Conservation (phyloP, 2,888 invertebrate species). For the Hedya salicella region DNA sequence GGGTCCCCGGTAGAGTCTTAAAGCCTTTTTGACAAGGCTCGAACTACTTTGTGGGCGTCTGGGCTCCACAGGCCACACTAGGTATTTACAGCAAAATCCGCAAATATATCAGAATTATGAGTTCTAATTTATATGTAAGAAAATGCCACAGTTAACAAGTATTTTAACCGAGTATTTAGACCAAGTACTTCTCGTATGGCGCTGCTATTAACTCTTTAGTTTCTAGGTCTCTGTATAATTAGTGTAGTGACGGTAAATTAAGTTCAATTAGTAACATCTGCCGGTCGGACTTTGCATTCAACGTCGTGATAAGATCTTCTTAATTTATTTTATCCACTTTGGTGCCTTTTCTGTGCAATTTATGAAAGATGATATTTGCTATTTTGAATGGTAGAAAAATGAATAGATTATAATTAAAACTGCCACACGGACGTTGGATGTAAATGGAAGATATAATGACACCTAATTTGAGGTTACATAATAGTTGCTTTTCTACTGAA, state of each 20-base stretch:
- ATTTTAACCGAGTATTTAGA: constrained; percentile 1
- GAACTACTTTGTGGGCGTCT: too few relatives aligned
- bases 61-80: too few relatives aligned
- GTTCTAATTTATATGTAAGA: too few relatives aligned
- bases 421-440: too few relatives aligned
- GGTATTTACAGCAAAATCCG: too few relatives aligned
- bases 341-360: constrained; percentile 7
- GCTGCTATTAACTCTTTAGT: constrained; percentile 21
- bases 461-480: too few relatives aligned
- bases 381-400: neutral
- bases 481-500: too few relatives aligned
- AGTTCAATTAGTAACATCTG: constrained; percentile 54
- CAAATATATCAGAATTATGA: too few relatives aligned
- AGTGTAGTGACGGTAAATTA: constrained; percentile 48
- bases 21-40: too few relatives aligned
- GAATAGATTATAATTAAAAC: too few relatives aligned
- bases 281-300: constrained; percentile 40
- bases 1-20: too few relatives aligned
- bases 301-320: constrained; percentile 29
- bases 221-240: constrained; percentile 38
- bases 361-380: neutral
- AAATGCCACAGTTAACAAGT: neutral
- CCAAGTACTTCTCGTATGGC: constrained; percentile 11
- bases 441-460: too few relatives aligned
- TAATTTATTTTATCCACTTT: constrained; percentile 24